Conservation (phyloP, 2,888 invertebrate genomes). For the Nowickia ferox region DNA sequence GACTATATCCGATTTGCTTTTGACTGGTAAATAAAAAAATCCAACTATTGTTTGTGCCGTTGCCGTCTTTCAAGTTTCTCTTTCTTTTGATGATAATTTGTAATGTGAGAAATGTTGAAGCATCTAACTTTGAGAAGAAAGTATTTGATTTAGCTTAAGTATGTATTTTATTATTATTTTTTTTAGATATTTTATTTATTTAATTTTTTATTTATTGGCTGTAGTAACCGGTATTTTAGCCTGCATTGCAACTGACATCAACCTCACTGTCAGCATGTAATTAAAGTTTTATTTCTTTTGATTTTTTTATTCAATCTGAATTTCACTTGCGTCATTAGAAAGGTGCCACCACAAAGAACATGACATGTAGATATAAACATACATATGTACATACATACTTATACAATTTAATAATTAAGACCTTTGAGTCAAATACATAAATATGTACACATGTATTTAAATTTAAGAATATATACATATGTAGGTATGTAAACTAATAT, state of each 20-base stretch:
- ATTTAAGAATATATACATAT: neutral
- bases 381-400: neutral
- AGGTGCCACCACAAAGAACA: conserved; percentile 21
- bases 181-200: too few relatives aligned
- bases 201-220: conserved; percentile 20
- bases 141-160: conserved; percentile 15
- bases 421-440: neutral
- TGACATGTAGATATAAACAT: neutral
- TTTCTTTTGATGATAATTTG: conserved; percentile 22
- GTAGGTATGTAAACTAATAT: too few relatives aligned
- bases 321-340: conserved; percentile 49
- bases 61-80: conserved; percentile 29
- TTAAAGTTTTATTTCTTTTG: conserved; percentile 28
- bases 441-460: neutral
- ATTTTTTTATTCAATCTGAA: conserved; percentile 18
- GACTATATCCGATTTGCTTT: conserved; percentile 11
- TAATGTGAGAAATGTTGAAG: conserved; percentile 36
- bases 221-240: conserved; percentile 30
- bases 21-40: conserved; percentile 19
- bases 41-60: conserved; percentile 2
- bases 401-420: neutral
- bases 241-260: conserved; percentile 29
- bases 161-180: conserved; percentile 12
- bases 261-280: conserved; percentile 25
- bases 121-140: conserved; percentile 49